Conservation (phyloP, 2,113 vertebrate genomes). For the Mellivora capensis region DNA sequence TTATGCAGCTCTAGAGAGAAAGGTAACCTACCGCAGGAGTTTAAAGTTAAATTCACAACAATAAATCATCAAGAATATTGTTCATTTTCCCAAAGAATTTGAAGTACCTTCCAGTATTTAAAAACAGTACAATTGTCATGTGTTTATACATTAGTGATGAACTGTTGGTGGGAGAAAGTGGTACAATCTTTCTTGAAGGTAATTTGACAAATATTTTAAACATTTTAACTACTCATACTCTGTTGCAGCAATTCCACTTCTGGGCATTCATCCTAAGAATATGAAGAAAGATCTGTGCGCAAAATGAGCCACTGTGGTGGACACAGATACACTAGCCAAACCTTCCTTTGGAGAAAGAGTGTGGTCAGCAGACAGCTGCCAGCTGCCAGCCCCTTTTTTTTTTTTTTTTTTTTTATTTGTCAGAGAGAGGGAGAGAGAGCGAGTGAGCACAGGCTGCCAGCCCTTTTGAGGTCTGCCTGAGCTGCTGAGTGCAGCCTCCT, state of each 20-base stretch:
- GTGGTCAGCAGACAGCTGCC: not conserved
- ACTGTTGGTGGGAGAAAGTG: not conserved
- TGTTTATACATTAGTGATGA: not conserved
- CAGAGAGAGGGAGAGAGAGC: too few species aligned
- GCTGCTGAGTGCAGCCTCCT: not conserved
- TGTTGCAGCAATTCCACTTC: not conserved
- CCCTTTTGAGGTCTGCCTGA: not conserved
- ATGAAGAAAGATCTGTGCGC: not conserved
- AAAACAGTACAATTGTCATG: not conserved
- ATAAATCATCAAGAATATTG: not conserved
- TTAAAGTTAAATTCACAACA: not conserved
- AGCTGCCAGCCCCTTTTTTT: not conserved
- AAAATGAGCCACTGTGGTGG: not conserved
- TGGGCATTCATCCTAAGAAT: not conserved
- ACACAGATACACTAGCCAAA: not conserved
- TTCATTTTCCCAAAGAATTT: slow-evolving; percentile 20
- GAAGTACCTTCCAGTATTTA: not conserved
- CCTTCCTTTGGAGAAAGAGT: not conserved
- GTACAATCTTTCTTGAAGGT: not conserved
- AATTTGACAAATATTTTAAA: not conserved
- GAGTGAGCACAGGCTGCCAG: too few species aligned
- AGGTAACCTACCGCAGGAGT: not conserved
- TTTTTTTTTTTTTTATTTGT: too few species aligned
- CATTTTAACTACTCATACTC: not conserved
- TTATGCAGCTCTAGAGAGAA: not conserved